These are phyloP conservation scores for Myocastor coypus DNA, from an alignment of 2,113 vertebrate genomes.

Conservation along the genomic window DNA sequence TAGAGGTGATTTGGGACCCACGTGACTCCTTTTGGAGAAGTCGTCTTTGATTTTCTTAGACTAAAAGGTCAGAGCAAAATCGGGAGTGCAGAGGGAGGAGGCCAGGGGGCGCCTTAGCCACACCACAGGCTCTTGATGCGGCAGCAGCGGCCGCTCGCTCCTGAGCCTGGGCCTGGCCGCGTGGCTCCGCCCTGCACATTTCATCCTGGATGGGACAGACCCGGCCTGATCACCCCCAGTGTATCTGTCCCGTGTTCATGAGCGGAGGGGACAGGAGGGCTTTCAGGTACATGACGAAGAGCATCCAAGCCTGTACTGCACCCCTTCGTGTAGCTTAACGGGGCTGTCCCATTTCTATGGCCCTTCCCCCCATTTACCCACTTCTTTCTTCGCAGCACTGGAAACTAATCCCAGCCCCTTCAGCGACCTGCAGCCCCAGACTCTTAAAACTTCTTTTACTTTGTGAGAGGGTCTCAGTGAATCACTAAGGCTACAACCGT, in stretches of 20 bases:
- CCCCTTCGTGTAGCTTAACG: neutral
- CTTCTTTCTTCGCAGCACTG: neutral
- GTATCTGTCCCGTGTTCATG: fast-evolving
- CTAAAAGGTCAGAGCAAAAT: neutral
- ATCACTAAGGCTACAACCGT: neutral
- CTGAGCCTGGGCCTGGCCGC: too few relatives aligned
- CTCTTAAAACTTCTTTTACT: neutral
- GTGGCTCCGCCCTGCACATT: neutral
- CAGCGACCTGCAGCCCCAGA: neutral
- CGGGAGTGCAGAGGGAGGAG: fast-evolving
- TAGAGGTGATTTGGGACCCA: too few relatives aligned
- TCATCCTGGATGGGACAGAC: fast-evolving
- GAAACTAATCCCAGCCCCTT: neutral
- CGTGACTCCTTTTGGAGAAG: neutral
- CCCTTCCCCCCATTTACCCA: neutral
- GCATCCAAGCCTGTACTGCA: neutral
- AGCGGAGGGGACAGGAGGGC: neutral
- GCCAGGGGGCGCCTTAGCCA: neutral
- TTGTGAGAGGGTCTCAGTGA: neutral
- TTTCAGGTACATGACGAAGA: neutral
- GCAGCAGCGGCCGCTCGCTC: neutral
- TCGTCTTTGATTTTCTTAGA: neutral
- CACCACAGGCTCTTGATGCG: neutral
- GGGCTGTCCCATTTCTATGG: neutral
- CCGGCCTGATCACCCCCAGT: fast-evolving